Conservation (phyloP, 2,888 invertebrate species). For the Bugula neritina region DNA sequence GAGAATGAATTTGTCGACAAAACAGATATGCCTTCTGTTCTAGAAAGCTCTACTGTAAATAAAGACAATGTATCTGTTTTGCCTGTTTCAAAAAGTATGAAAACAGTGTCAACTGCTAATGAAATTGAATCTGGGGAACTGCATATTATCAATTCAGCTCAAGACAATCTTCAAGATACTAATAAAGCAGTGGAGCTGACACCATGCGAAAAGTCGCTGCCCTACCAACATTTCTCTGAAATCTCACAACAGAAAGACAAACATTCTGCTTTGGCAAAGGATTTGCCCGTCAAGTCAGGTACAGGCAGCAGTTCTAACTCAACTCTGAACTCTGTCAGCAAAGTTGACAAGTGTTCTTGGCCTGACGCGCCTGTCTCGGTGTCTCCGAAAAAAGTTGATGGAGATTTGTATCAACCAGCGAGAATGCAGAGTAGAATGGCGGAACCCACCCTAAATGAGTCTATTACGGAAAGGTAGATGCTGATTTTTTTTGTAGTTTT, state of each 20-base stretch:
- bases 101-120: neutral
- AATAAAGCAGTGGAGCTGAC: neutral
- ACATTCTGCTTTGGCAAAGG: neutral
- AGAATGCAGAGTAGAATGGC: slow-evolving; percentile 4
- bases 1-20: neutral
- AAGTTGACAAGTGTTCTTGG: neutral
- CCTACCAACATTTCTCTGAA: neutral
- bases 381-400: neutral
- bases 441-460: neutral
- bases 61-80: neutral
- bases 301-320: too few species aligned
- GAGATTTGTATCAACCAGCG: neutral
- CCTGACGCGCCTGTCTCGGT: neutral
- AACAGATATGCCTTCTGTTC: too few species aligned
- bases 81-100: neutral
- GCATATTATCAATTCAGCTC: too few species aligned
- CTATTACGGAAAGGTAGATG: slow-evolving; percentile 3
- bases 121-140: neutral
- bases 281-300: neutral
- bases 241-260: neutral
- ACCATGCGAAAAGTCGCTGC: neutral
- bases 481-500: too few species aligned
- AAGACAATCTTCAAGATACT: neutral
- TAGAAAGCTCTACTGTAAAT: neutral
- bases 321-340: neutral